Conservation (phyloP, 2,888 invertebrate genomes). For the Sisyra terminalis region DNA sequence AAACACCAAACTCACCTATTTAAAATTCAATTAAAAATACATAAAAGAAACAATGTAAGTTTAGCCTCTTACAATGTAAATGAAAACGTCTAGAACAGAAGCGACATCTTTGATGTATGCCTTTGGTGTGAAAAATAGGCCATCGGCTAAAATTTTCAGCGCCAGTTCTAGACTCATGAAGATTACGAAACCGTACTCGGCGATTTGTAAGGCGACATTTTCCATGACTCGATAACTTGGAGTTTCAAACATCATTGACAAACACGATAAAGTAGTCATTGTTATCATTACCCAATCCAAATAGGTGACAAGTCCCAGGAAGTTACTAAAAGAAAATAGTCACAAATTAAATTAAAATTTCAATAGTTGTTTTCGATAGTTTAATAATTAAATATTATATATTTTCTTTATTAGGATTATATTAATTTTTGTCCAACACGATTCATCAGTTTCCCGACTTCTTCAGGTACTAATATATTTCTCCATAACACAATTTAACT, state of each 20-base stretch:
- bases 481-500: too few species aligned
- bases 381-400: too few species aligned
- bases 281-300: slow-evolving; percentile 99
- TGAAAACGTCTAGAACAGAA: slow-evolving; percentile 91
- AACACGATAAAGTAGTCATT: slow-evolving; percentile 90
- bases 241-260: slow-evolving; percentile 99
- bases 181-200: slow-evolving; percentile 94
- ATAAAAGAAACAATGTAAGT: too few species aligned
- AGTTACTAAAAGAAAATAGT: slow-evolving; percentile 50
- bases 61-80: slow-evolving; percentile 67
- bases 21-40: slow-evolving; percentile 10
- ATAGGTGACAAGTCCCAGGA: slow-evolving; percentile 94
- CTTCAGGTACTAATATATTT: too few species aligned
- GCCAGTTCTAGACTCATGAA: slow-evolving; percentile 95
- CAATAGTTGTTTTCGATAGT: too few species aligned
- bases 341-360: neutral
- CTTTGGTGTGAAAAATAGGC: slow-evolving; percentile 96
- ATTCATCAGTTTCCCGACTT: too few species aligned
- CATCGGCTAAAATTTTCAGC: slow-evolving; percentile 92
- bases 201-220: slow-evolving; percentile 80
- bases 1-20: slow-evolving; percentile 84
- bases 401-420: too few species aligned
- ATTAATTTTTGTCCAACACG: too few species aligned
- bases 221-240: slow-evolving; percentile 89
- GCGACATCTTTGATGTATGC: slow-evolving; percentile 97